Conservation (phyloP, 2,888 invertebrate species). For the Cryptocephalus primarius region DNA sequence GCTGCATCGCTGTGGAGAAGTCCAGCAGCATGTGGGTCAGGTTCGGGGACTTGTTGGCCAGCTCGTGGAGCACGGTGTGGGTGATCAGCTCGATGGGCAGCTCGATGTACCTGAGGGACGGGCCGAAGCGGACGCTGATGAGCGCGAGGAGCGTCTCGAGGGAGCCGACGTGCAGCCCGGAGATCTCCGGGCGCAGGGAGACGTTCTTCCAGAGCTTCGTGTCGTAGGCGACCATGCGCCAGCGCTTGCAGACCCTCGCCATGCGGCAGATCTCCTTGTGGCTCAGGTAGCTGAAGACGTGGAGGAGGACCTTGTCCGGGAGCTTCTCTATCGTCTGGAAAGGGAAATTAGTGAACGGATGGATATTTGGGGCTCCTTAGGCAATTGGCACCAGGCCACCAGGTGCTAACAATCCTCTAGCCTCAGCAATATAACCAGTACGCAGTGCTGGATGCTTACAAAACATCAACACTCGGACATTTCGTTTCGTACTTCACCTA, state of each 20-base stretch:
- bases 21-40: constrained; percentile 93
- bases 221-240: constrained; percentile 93
- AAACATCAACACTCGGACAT: too few species aligned
- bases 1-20: constrained; percentile 97
- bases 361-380: too few species aligned
- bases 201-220: constrained; percentile 92
- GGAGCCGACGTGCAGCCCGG: constrained; percentile 84
- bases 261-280: constrained; percentile 91
- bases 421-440: too few species aligned
- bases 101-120: constrained; percentile 83
- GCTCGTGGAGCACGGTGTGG: constrained; percentile 90
- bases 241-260: constrained; percentile 90
- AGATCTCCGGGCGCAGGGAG: constrained; percentile 91
- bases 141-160: constrained; percentile 78
- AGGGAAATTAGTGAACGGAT: background rate
- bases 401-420: too few species aligned
- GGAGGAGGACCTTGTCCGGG: constrained; percentile 90
- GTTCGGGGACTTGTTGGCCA: constrained; percentile 93
- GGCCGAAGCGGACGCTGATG: constrained; percentile 72
- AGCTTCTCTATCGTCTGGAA: constrained; percentile 88
- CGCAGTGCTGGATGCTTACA: too few species aligned
- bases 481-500: too few species aligned
- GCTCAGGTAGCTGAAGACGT: constrained; percentile 87
- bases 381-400: too few species aligned
- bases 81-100: constrained; percentile 94